phyloP scores from a whole-genome alignment of 2,797 vertebrate species.

The Pseudochirops corinnae region DNA sequence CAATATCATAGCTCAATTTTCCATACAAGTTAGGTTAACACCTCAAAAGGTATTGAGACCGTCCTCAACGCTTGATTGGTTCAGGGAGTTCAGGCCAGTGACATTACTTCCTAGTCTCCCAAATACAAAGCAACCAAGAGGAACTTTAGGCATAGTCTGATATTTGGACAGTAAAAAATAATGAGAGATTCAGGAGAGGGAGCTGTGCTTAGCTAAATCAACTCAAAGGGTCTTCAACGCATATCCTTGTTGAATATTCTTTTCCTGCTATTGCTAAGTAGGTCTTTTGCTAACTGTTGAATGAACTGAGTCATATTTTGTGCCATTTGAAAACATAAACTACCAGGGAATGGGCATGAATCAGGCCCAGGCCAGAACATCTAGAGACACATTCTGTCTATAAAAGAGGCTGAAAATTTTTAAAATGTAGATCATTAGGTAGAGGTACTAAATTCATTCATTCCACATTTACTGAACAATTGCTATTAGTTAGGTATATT shows the following conservation, averaged over 20 bases:
- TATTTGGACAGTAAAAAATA: background rate
- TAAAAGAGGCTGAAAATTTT: background rate
- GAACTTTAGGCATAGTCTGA: background rate
- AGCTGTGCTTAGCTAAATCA: background rate
- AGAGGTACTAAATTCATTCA: background rate
- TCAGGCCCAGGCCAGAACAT: background rate
- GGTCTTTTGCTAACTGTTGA: background rate
- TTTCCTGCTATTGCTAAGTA: background rate
- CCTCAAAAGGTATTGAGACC: background rate
- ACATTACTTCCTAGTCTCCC: background rate
- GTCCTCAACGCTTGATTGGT: background rate
- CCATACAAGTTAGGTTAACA: background rate
- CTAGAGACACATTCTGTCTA: background rate
- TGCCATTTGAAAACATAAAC: background rate
- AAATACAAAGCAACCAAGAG: background rate
- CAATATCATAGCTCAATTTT: background rate
- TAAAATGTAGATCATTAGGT: background rate
- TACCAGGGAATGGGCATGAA: background rate
- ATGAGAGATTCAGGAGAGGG: background rate
- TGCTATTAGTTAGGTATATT: background rate
- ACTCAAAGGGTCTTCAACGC: background rate
- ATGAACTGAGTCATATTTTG: background rate
- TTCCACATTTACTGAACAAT: background rate
- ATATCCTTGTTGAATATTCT: background rate
- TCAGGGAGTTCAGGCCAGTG: background rate